Base-by-base conservation (phyloP, 2,797 vertebrate genomes). In the Pseudopleuronectes americanus region DNA sequence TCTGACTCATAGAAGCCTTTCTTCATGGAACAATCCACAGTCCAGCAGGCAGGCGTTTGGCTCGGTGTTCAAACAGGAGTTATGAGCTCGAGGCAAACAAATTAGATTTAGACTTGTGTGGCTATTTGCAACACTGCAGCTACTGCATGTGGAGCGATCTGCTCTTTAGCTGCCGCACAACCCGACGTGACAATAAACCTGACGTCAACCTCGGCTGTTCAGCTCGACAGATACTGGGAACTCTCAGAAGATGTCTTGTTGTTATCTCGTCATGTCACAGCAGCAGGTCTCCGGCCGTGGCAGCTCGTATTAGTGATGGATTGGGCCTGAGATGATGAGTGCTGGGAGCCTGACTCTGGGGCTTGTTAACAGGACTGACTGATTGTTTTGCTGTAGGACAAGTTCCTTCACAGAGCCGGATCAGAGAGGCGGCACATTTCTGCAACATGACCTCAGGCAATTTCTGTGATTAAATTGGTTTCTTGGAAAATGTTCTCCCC, bases 321-420 rank as follows among this genome's bases (percentile, higher is more conserved):
- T 89, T 89, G 82, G 61, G 17, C 54, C 77, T 66, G 52, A 73
- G 81, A 84, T 84, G 43, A 74, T 68, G 81, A 74, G 74, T 71
- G 67, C 63, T 71, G 33, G 57, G 56, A 83, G 73, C 71, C 64
- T 31, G 68, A 86, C 64, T 77, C 57, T 52, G 56, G 58, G 58
- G 58, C 85, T 89, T 87, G 77, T 90, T 87, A 88, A 80, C 66
- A 67, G 64, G 68, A 64, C 64, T 86, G 80, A 84, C 55, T 83
- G 80, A 84, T 82, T 74, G 77, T 79, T 79, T 83, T 78, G 65
- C 75, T 82, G 69, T 49, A 67, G 74, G 75, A 87, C 69, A 77
- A 76, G 72, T 68, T 81, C 58, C 74, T 72, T 77, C 64, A 63
- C 72, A 87, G 51, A 33, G 64, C 28, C 83, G 24, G 68, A 84